phyloP scores from a whole-genome alignment of 2,113 vertebrate species.

The Brachyhypopomus gauderio region DNA sequence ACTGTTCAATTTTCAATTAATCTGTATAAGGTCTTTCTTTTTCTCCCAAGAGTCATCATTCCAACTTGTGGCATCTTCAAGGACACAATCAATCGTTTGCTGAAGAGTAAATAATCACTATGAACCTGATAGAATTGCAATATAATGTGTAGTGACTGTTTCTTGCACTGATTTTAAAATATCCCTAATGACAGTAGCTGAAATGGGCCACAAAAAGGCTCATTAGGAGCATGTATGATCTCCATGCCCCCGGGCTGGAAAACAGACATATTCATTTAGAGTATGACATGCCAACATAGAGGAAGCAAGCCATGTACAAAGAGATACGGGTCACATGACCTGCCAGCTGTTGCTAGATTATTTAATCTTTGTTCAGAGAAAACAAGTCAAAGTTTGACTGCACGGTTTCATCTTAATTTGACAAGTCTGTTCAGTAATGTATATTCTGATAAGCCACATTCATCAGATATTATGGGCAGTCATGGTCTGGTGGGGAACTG shows the following conservation, averaged over 20 bases:
- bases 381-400: not conserved
- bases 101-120: not conserved
- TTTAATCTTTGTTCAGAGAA: conserved; percentile 25
- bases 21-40: no score
- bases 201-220: conserved; percentile 37
- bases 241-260: conserved; percentile 30
- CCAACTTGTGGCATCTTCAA: not conserved
- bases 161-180: conserved; percentile 21
- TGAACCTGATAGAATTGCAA: not conserved
- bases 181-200: conserved; percentile 22
- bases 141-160: not conserved
- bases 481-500: no score
- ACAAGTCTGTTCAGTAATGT: not conserved
- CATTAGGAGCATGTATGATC: conserved; percentile 9
- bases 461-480: no score
- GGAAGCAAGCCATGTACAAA: conserved; percentile 43
- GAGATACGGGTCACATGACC: conserved; percentile 36
- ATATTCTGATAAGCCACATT: not conserved
- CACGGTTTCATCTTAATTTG: not conserved
- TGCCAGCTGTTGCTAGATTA: conserved; percentile 11
- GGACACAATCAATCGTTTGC: not conserved
- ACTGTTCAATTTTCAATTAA: no score
- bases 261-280: conserved; percentile 42
- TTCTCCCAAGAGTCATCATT: not conserved
- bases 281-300: conserved; percentile 24